A percentile compares a stretch with the other conserved stretches of the same genome.
These are phyloP conservation scores for Bombyx mori DNA, from an alignment of 1,140 invertebrate genomes.

Conservation along the genomic window DNA sequence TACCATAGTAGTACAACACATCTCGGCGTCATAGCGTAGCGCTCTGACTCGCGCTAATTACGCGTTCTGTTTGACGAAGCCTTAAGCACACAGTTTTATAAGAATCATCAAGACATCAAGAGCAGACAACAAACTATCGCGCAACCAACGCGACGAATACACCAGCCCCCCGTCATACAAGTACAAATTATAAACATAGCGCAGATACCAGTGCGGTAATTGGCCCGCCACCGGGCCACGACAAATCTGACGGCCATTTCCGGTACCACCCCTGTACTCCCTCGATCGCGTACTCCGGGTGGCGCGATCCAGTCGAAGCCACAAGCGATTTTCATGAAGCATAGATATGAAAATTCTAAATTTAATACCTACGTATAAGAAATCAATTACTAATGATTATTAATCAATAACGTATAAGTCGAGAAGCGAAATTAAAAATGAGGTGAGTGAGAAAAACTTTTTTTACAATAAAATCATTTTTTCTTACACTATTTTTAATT, in stretches of 20 bases:
- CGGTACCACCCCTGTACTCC: constrained; percentile 21
- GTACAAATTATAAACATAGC: constrained; percentile 25
- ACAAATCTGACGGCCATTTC: constrained; percentile 52
- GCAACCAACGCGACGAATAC: neutral
- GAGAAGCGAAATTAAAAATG: no score
- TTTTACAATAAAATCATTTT: no score
- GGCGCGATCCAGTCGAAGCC: neutral
- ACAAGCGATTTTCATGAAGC: neutral
- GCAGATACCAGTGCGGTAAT: constrained; percentile 30
- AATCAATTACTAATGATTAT: neutral
- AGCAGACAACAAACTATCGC: neutral
- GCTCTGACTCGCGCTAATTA: no score
- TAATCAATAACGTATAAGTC: no score
- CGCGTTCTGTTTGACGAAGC: no score
- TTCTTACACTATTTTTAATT: no score
- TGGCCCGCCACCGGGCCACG: constrained; percentile 34
- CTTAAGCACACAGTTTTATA: no score
- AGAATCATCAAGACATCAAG: no score
- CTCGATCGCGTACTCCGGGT: constrained; percentile 1
- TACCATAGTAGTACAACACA: no score
- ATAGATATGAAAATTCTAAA: no score
- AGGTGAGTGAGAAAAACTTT: no score
- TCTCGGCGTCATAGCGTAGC: no score
- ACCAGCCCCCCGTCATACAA: neutral
- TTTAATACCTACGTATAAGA: neutral